A percentile compares a stretch with the other conserved stretches of the same genome.
These are phyloP conservation scores for Suricata suricatta DNA, from an alignment of 2,113 vertebrate genomes.

Conservation along the genomic window DNA sequence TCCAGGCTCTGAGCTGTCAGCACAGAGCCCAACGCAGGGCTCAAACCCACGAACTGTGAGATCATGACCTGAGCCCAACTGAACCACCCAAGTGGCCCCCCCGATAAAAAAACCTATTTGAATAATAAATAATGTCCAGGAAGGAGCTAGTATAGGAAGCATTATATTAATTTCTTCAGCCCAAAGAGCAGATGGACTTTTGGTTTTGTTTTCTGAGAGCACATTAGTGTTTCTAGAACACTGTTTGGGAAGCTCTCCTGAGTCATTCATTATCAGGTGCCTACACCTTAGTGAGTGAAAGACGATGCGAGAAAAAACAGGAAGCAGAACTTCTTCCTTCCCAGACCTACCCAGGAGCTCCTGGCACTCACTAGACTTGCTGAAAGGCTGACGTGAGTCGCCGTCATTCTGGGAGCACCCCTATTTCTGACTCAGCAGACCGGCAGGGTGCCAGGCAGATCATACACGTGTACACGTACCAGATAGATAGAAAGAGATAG, in stretches of 20 bases:
- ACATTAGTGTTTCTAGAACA: neutral
- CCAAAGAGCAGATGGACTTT: neutral
- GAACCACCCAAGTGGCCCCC: too few species aligned
- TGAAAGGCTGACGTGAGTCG: neutral
- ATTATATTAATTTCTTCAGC: neutral
- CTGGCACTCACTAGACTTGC: neutral
- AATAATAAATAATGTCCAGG: neutral
- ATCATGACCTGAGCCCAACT: too few species aligned
- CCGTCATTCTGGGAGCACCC: rapidly evolving
- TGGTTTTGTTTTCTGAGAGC: slow-evolving; percentile 37
- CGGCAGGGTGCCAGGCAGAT: neutral
- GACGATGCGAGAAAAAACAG: neutral
- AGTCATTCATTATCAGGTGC: neutral
- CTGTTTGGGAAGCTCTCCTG: neutral
- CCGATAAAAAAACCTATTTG: neutral
- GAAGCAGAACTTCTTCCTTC: neutral
- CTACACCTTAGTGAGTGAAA: neutral
- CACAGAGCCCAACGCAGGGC: too few species aligned
- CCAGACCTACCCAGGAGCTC: neutral
- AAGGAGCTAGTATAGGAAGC: neutral
- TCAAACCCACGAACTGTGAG: too few species aligned
- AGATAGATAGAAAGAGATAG: neutral
- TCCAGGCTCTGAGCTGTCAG: too few species aligned
- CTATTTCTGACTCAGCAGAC: neutral
- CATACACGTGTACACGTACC: too few species aligned